phyloP scores from a whole-genome alignment of 2,113 vertebrate genomes.

The Ellobius talpinus region DNA sequence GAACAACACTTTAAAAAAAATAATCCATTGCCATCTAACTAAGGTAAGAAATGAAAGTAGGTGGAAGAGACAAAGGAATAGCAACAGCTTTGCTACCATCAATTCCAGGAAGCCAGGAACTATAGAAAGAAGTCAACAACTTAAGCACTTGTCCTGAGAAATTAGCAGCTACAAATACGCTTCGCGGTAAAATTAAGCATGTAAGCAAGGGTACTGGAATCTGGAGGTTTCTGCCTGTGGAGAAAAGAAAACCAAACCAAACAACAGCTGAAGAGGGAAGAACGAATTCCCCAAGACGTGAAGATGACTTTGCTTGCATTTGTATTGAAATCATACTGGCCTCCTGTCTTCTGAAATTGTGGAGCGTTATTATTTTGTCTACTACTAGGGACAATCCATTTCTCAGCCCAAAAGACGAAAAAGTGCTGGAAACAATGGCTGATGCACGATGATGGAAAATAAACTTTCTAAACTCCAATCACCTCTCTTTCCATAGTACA shows the following conservation, averaged over 20 bases:
- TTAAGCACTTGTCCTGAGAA: constrained; percentile 35
- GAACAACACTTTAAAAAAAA: constrained; percentile 44
- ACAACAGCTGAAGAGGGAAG: neutral
- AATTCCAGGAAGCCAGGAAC: constrained; percentile 30
- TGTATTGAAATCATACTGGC: constrained; percentile 46
- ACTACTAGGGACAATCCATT: constrained; percentile 53
- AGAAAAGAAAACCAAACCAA: neutral
- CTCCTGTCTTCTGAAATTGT: constrained; percentile 44
- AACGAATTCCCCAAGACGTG: constrained; percentile 8
- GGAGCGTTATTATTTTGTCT: constrained; percentile 31
- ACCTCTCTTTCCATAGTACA: constrained; percentile 55
- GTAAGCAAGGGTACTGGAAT: constrained; percentile 23
- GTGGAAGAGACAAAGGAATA: constrained; percentile 46
- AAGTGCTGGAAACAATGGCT: constrained; percentile 53
- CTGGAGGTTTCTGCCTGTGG: neutral
- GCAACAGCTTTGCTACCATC: constrained; percentile 39
- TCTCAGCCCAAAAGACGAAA: constrained; percentile 35
- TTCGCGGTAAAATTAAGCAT: constrained; percentile 44
- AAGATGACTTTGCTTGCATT: neutral
- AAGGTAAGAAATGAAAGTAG: constrained; percentile 60
- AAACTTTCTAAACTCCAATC: constrained; percentile 69
- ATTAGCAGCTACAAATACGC: constrained; percentile 11
- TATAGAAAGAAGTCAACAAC: neutral
- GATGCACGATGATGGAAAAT: constrained; percentile 44
- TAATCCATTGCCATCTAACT: constrained; percentile 61